Evolutionary conservation across 1,140 invertebrate species (phyloP), one percentile per base, ranked within the genome.

Genomic region (Atopsyche davidsoni): DNA sequence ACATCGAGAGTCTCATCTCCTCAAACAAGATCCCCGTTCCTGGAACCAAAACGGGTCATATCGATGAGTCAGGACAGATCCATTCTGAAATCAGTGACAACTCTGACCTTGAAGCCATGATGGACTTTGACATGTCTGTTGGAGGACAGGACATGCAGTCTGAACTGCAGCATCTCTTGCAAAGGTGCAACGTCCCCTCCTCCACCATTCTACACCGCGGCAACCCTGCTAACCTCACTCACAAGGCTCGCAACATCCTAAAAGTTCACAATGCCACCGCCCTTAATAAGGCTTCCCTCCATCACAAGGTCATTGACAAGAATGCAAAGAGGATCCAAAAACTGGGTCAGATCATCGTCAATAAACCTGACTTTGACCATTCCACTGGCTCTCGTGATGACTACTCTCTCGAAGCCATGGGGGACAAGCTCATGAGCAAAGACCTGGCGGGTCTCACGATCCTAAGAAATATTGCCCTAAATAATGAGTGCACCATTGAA

Each of bases 401-500:
- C 1, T 46, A 41, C 17, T 67, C 67, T 13, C 39, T 62, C 2
- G 65, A 68, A 46, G 59, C 64, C 9, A 58, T 60, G 19, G 34
- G n/a, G 16, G 45, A 44, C 11, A 21, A 41, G 1, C 24, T 38
- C 11, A 42, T 0, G 64, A 61, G 11, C 21, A 14, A 22, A 28
- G 42, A 48, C n/a, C 18, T 14, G 3, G 4, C 18, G 11, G 56
- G 57, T 14, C 52, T 65, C 3, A 59, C 56, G 2, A 44, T 70
- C 4, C 40, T 70, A 4, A 66, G 68, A 44, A 74, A 73, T 40
- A 67, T 74, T 19, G 55, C 61, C 0, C 55, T 74, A 0, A 74
- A 69, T 24, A 70, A 74, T 17, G 70, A 73, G 47, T 73, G 70
- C 38, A 74, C 70, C 1, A 73, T 74, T 53, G 72, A 74, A 53